Percentiles rank a stretch among this genome's conserved stretches.
These are phyloP conservation scores for Axis porcinus DNA, from an alignment of 2,113 vertebrate genomes.

Conservation along the genomic window DNA sequence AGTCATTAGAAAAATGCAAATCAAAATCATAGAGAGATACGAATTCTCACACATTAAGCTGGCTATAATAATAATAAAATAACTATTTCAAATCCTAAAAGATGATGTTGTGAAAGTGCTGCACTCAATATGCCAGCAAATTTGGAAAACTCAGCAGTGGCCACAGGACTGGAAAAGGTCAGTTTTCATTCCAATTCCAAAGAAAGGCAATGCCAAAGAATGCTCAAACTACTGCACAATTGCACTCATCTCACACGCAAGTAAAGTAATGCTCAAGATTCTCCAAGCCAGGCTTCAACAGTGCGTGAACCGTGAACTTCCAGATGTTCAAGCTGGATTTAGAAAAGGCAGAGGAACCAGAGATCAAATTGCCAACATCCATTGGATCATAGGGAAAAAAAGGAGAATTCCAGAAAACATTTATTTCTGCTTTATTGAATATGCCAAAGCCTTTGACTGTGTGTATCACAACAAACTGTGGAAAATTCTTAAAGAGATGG, in stretches of 20 bases:
- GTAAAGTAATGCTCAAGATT: not conserved
- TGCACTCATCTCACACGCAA: not conserved
- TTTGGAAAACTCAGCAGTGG: not conserved
- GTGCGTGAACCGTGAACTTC: not conserved
- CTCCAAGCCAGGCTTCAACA: not conserved
- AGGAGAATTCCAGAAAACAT: not conserved
- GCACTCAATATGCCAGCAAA: not conserved
- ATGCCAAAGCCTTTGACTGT: not conserved
- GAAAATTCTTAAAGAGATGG: not conserved
- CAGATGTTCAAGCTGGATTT: not conserved
- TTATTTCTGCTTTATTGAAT: not conserved
- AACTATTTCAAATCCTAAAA: not conserved
- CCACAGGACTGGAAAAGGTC: not conserved
- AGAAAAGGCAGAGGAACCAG: not conserved
- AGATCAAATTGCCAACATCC: not conserved
- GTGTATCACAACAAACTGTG: not conserved
- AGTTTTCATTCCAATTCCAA: not conserved
- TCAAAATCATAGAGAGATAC: not conserved
- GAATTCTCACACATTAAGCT: not conserved
- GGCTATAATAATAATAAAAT: not conserved
- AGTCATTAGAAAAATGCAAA: not conserved
- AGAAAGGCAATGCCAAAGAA: not conserved
- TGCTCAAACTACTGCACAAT: not conserved
- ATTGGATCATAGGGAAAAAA: not conserved
- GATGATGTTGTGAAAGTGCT: not conserved